A percentile compares a stretch with the other conserved stretches of the same genome.
Evolutionary conservation across 1,140 invertebrate genomes (phyloP).

Genomic region (Cardiocondyla obscurior): DNA sequence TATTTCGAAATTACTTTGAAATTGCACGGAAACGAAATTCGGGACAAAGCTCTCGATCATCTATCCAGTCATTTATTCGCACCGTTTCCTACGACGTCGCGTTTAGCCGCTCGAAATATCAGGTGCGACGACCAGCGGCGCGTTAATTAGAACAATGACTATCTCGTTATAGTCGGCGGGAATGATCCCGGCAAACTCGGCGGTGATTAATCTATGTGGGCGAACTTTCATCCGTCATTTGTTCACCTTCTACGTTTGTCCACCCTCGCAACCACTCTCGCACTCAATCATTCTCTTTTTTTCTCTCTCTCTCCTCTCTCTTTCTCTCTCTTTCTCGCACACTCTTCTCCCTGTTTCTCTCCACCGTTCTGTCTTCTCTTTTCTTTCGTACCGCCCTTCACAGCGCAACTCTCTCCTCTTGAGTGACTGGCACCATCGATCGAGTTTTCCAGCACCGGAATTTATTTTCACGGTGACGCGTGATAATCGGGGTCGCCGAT

Average conservation of each 20-base stretch:
- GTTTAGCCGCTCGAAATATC: neutral
- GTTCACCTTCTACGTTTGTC: slow-evolving; percentile 1
- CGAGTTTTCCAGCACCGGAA: slow-evolving; percentile 67
- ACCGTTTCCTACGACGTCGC: neutral
- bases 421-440: slow-evolving; percentile 72
- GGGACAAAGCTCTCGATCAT: neutral
- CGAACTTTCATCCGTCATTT: slow-evolving; percentile 15
- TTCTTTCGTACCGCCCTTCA: slow-evolving; percentile 5
- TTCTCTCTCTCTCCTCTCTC: neutral
- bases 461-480: slow-evolving; percentile 67
- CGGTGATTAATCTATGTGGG: slow-evolving; percentile 28
- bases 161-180: neutral
- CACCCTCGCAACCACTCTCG: neutral
- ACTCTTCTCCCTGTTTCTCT: too few species aligned
- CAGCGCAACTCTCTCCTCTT: slow-evolving; percentile 47
- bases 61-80: neutral
- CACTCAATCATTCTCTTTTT: neutral
- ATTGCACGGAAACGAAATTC: neutral
- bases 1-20: neutral
- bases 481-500: slow-evolving; percentile 6
- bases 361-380: neutral
- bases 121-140: slow-evolving; percentile 7
- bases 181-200: slow-evolving; percentile 52
- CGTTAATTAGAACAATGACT: slow-evolving; percentile 22
- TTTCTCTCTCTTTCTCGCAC: neutral